Percentiles rank a stretch among this genome's conserved stretches.
These are phyloP conservation scores for Synanthedon tipuliformis DNA, from an alignment of 2,888 invertebrate species.

Conservation along the genomic window DNA sequence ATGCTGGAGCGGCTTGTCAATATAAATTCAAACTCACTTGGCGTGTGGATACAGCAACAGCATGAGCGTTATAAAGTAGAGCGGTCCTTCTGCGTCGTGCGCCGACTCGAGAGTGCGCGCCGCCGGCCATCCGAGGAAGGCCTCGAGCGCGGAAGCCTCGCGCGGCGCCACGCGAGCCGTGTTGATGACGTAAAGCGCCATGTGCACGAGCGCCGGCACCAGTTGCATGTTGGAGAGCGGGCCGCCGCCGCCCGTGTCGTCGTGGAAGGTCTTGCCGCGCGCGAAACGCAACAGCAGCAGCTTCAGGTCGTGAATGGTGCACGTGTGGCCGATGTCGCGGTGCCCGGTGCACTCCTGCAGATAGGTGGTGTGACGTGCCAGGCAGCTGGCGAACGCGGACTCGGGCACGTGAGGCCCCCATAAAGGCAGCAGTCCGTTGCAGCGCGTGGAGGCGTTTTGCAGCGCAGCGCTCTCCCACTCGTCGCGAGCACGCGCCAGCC, in stretches of 20 bases:
- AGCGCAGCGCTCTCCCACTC: conserved; percentile 99
- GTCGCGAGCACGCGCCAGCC: conserved; percentile 78
- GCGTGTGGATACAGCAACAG: conserved; percentile 81
- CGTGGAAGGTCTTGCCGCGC: conserved; percentile 95
- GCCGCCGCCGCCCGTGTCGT: conserved; percentile 97
- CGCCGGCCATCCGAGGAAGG: conserved; percentile 75
- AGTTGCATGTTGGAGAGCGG: conserved; percentile 98
- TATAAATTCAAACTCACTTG: conserved; percentile 30
- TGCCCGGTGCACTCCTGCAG: conserved; percentile 79
- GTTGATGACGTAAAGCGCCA: conserved; percentile 93
- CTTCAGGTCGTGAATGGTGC: conserved; percentile 94
- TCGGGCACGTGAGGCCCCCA: conserved; percentile 97
- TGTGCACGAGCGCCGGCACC: conserved; percentile 92
- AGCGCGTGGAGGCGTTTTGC: conserved; percentile 97
- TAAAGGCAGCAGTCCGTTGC: conserved; percentile 95
- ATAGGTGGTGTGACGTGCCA: conserved; percentile 92
- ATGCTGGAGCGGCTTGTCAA: too few relatives aligned
- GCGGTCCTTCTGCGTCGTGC: conserved; percentile 91
- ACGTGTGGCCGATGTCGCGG: conserved; percentile 82
- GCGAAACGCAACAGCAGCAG: conserved; percentile 89
- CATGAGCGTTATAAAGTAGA: conserved; percentile 88
- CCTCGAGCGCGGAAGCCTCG: conserved; percentile 82
- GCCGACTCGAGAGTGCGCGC: conserved; percentile 81
- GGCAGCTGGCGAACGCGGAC: conserved; percentile 91
- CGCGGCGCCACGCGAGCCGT: conserved; percentile 79